phyloP scores from a whole-genome alignment of 2,113 vertebrate genomes.

The Urocitellus parryii region DNA sequence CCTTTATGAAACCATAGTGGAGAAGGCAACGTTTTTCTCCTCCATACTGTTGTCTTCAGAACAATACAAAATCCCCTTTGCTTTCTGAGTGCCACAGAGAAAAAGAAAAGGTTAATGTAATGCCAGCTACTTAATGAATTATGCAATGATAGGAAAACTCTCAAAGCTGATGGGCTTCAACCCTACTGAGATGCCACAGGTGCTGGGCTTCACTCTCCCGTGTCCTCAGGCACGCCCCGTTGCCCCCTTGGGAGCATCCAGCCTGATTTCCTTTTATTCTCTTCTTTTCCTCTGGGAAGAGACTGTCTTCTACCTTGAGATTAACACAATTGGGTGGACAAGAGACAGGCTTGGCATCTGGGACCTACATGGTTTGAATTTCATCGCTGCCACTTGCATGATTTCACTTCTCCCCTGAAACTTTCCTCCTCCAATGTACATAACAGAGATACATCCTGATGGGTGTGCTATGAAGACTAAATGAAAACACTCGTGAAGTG shows the following conservation, averaged over 20 bases:
- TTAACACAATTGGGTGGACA: not conserved
- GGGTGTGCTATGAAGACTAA: not conserved
- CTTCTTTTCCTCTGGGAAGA: not conserved
- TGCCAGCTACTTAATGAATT: not conserved
- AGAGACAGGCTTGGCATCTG: not conserved
- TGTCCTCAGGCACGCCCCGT: not conserved
- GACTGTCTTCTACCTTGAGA: not conserved
- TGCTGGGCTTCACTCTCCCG: not conserved
- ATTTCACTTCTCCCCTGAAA: not conserved
- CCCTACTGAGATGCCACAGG: not conserved
- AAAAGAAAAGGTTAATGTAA: not conserved
- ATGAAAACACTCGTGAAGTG: not conserved
- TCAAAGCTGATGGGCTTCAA: not conserved
- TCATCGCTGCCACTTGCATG: not conserved
- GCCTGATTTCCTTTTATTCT: not conserved
- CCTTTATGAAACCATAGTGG: not conserved
- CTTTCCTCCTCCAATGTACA: not conserved
- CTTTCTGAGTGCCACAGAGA: not conserved
- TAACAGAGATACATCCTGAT: not conserved
- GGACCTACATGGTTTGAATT: not conserved
- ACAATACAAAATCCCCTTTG: not conserved
- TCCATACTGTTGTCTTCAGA: not conserved
- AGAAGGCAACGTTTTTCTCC: not conserved
- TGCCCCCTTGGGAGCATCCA: not conserved
- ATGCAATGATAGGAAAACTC: not conserved